Evolutionary conservation across 2,113 vertebrate species (phyloP).

Genomic region (Tetrao urogallus): DNA sequence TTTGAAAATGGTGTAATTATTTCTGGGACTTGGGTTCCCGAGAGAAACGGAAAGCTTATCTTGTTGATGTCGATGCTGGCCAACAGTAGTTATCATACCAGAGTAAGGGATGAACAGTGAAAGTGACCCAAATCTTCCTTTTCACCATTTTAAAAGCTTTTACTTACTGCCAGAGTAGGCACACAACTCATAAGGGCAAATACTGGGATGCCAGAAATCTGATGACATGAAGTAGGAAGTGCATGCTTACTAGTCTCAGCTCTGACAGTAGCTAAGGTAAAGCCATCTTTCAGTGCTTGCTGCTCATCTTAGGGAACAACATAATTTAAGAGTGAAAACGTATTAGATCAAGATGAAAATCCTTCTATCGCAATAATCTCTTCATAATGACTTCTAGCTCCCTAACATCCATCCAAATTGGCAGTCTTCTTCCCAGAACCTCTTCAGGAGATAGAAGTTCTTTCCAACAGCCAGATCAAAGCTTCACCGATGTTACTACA

Average conservation of each 20-base stretch:
- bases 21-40: background rate
- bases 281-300: background rate
- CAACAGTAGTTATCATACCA: background rate
- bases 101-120: background rate
- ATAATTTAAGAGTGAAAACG: background rate
- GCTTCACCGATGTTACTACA: fast-evolving
- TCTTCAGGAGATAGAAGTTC: background rate
- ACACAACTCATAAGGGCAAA: fast-evolving
- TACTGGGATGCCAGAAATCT: background rate
- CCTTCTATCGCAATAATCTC: background rate
- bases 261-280: background rate
- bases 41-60: fast-evolving
- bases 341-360: background rate
- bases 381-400: background rate
- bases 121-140: background rate
- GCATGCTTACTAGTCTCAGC: background rate
- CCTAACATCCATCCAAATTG: background rate
- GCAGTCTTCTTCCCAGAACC: background rate
- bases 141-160: background rate
- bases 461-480: background rate
- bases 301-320: background rate
- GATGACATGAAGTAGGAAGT: background rate
- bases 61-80: background rate
- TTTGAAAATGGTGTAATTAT: background rate
- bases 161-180: background rate